These are phyloP conservation scores for Holocentrus rufus DNA, from an alignment of 2,797 vertebrate species.

Conservation along the genomic window DNA sequence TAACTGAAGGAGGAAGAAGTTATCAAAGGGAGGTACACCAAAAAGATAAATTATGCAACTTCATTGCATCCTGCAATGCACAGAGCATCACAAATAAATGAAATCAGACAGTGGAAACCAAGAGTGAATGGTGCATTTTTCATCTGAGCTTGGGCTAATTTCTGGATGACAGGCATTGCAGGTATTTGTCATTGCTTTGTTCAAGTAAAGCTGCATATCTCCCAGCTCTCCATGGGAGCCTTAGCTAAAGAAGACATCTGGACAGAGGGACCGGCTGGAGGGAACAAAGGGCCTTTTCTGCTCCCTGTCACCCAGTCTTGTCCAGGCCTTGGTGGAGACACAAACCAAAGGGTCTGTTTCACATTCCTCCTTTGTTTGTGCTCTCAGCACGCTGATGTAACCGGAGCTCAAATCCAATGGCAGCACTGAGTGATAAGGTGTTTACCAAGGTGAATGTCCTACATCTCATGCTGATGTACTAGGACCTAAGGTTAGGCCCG, in stretches of 20 bases:
- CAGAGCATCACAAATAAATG: no score
- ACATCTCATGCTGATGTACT: background rate
- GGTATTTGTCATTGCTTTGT: background rate
- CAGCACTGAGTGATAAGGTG: conserved; percentile 1
- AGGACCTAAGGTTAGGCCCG: background rate
- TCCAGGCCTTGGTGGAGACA: conserved; percentile 30
- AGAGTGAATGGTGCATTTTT: no score
- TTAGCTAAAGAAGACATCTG: conserved; percentile 53
- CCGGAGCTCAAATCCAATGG: conserved; percentile 15
- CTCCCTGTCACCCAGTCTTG: conserved; percentile 43
- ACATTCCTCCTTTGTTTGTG: conserved; percentile 45
- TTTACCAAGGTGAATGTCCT: conserved; percentile 13
- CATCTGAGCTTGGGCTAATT: no score
- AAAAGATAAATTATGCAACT: no score
- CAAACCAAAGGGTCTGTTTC: conserved; percentile 32
- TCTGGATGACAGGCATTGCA: background rate
- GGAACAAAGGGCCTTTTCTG: conserved; percentile 68
- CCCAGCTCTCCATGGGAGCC: conserved; percentile 44
- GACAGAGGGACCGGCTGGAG: conserved; percentile 38
- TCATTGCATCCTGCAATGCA: no score
- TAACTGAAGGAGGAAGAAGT: no score
- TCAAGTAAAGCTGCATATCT: conserved; percentile 32
- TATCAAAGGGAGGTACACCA: no score
- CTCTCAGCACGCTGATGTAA: conserved; percentile 16
- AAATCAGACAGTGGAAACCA: no score